These are phyloP conservation scores for Seriola dumerili DNA, from an alignment of 2,113 vertebrate species.

Conservation along the genomic window DNA sequence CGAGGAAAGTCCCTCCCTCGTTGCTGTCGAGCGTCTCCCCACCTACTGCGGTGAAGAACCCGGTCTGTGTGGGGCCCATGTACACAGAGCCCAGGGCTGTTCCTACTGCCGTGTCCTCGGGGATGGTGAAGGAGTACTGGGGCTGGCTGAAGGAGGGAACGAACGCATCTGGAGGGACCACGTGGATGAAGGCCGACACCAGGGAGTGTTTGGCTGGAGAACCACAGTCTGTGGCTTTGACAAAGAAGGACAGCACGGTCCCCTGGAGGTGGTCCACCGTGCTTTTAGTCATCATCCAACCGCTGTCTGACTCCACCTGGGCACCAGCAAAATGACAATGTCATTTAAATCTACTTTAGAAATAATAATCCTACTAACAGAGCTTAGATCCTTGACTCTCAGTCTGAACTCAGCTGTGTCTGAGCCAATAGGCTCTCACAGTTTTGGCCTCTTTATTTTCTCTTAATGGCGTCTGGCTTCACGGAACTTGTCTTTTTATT, in stretches of 20 bases:
- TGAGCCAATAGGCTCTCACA: not conserved
- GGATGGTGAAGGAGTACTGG: constrained; percentile 93
- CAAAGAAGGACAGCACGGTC: constrained; percentile 95
- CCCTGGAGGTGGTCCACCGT: constrained; percentile 91
- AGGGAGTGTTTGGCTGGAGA: constrained; percentile 92
- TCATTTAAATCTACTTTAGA: not conserved
- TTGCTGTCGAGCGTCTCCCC: constrained; percentile 93
- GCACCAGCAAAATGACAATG: not conserved
- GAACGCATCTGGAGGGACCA: constrained; percentile 90
- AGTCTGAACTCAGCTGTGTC: not conserved
- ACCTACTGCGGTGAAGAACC: constrained; percentile 87
- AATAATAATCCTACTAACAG: not conserved
- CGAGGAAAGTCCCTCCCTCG: constrained; percentile 88
- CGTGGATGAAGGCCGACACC: constrained; percentile 96
- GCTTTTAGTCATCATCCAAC: constrained; percentile 98
- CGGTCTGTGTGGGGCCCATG: constrained; percentile 86
- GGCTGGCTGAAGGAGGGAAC: constrained; percentile 94
- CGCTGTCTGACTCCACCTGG: constrained; percentile 92
- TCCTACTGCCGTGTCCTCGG: constrained; percentile 91
- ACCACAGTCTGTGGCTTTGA: constrained; percentile 95
- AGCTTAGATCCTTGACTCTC: not conserved
- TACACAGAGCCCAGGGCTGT: constrained; percentile 91
- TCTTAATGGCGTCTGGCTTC: not conserved
- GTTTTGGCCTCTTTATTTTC: not conserved
- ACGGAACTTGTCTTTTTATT: not conserved